phyloP scores from a whole-genome alignment of 2,113 vertebrate species.

The Tamias sibiricus region DNA sequence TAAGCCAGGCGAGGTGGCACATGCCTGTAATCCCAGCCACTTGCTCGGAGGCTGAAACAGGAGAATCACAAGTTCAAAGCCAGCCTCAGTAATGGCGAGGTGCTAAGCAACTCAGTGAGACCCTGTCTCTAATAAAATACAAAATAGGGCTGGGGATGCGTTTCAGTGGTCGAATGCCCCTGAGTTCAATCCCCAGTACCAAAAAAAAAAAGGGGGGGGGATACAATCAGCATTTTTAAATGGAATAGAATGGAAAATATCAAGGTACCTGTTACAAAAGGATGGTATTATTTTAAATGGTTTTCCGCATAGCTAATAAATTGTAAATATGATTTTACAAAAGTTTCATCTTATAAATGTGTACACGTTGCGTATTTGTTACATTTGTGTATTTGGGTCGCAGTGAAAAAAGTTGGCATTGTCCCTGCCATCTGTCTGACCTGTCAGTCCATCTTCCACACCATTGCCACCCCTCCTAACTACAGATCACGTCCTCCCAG shows the following conservation, averaged over 20 bases:
- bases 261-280: neutral
- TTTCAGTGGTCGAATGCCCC: too few species aligned
- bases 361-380: neutral
- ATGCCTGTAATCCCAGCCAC: too few species aligned
- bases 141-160: too few species aligned
- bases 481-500: neutral
- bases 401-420: neutral
- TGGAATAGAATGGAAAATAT: neutral
- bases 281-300: neutral
- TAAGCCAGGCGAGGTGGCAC: too few species aligned
- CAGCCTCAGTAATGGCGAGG: too few species aligned
- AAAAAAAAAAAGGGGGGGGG: too few species aligned
- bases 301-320: neutral
- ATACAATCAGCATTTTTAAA: neutral
- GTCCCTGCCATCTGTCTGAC: neutral
- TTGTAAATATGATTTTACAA: neutral
- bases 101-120: too few species aligned
- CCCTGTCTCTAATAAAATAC: too few species aligned
- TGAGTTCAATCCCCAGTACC: too few species aligned
- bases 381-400: neutral
- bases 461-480: neutral
- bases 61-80: too few species aligned
- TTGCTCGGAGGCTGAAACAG: too few species aligned
- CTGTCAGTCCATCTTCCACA: neutral
- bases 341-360: neutral